Base-by-base conservation (phyloP, 2,888 invertebrate genomes). In the Orthosia cruda region DNA sequence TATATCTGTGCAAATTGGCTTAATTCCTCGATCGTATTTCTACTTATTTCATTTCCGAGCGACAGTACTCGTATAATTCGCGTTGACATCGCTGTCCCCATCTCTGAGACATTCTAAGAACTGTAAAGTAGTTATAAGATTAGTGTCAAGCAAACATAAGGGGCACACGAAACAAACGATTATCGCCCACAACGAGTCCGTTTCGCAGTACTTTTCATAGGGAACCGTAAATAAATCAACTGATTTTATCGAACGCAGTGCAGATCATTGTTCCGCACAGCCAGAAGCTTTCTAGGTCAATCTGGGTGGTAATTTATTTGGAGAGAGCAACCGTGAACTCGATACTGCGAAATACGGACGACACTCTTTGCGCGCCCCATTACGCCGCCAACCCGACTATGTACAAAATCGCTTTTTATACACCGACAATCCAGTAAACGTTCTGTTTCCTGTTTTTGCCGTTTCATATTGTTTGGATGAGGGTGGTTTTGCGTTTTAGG, bases 271-370 rank as follows among this genome's bases (percentile, higher is more conserved):
- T 92, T 90, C 88, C 89, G 88, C 84, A 82, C 88, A 87, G 87
- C 87, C 80, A 87, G 84, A 82, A 89, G 91, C 90, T 94, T 94
- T 94, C 92, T 94, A 88, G 95, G 95, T 94, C 95, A 95, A 94
- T 95, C 93, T 92, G 90, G 87, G 87, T 89, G 86, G 93, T 93
- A 93, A 94, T 95, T 95, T 94, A 93, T 95, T 94, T 94, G 92
- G 92, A 91, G 92, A 92, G 92, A 93, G 91, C 89, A 89, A 89
- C 88, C 90, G 89, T 91, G 89, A 91, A 91, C 91, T 91, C 91
- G 89, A 91, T 91, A 91, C 81, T 75, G 87, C 89, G 87, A 88
- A 91, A 91, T 91, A 91, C 89, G 88, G 88, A 88, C 88, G 90
- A 87, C 90, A 84, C 79, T 86, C 81, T 82, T 85, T 77, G 82